Evolutionary conservation across 1,140 invertebrate species (phyloP).

Genomic region (Zaprionus vittiger): DNA sequence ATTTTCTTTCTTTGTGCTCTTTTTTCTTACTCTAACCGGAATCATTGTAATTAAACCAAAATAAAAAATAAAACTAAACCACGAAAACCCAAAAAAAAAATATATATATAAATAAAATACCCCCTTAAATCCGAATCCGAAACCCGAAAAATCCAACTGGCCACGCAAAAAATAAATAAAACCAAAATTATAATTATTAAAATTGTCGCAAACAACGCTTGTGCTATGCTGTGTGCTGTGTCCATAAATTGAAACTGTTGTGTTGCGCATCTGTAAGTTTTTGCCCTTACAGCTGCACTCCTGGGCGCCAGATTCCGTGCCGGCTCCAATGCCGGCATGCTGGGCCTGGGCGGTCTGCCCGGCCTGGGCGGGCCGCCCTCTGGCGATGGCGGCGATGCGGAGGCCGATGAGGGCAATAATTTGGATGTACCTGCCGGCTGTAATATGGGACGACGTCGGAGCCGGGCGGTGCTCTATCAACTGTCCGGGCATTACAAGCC

Average conservation of each 20-base stretch:
- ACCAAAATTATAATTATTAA: background rate
- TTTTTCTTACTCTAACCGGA: conserved; percentile 60
- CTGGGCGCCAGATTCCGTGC: conserved; percentile 85
- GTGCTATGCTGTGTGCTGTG: conserved; percentile 18
- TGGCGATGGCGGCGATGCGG: conserved; percentile 86
- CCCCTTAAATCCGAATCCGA: background rate
- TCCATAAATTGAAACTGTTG: conserved; percentile 34
- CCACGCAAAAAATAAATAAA: conserved; percentile 18
- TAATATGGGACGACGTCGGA: conserved; percentile 94
- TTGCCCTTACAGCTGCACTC: conserved; percentile 84
- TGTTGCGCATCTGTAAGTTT: conserved; percentile 81
- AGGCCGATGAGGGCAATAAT: conserved; percentile 89
- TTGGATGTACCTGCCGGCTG: conserved; percentile 94
- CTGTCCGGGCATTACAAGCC: conserved; percentile 97
- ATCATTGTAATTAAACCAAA: conserved; percentile 64
- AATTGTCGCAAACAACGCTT: conserved; percentile 20
- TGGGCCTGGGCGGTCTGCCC: conserved; percentile 88
- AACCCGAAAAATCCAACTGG: background rate
- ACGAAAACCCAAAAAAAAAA: conserved; percentile 7
- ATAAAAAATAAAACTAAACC: conserved; percentile 22
- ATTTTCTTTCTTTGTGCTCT: conserved; percentile 78
- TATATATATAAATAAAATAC: background rate
- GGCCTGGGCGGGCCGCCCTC: conserved; percentile 87
- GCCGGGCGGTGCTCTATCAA: conserved; percentile 97
- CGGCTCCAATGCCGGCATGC: conserved; percentile 89